Percentiles rank a stretch among this genome's conserved stretches.
Evolutionary conservation across 1,140 invertebrate genomes (phyloP).

Genomic region (Drosophila sturtevanti): DNA sequence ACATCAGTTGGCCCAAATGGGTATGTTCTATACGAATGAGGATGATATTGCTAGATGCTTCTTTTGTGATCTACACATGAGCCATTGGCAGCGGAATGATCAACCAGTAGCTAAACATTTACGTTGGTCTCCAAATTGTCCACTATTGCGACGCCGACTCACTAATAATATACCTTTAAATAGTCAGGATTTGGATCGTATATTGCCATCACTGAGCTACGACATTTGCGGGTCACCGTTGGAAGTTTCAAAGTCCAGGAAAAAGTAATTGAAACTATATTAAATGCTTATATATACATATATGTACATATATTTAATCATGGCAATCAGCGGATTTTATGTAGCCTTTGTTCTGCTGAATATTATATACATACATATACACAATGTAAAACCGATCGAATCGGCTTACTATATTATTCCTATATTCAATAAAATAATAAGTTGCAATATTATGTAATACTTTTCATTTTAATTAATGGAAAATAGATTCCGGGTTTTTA

Average conservation of each 20-base stretch:
- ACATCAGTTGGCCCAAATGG: slow-evolving; percentile 87
- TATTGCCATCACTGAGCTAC: slow-evolving; percentile 73
- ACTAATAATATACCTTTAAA: slow-evolving; percentile 86
- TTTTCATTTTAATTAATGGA: too few species aligned
- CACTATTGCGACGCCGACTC: slow-evolving; percentile 86
- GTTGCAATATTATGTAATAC: too few species aligned
- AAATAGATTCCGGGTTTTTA: too few species aligned
- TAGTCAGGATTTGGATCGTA: slow-evolving; percentile 60
- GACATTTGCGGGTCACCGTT: slow-evolving; percentile 69
- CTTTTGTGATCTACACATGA: slow-evolving; percentile 92
- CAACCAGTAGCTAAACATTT: slow-evolving; percentile 91
- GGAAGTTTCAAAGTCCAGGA: slow-evolving; percentile 19
- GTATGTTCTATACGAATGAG: slow-evolving; percentile 91
- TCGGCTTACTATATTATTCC: too few species aligned
- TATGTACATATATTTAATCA: too few species aligned
- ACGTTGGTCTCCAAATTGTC: slow-evolving; percentile 90
- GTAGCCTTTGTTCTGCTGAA: too few species aligned
- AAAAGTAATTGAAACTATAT: neutral
- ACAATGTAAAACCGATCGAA: too few species aligned
- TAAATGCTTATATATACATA: neutral
- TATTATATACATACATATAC: too few species aligned
- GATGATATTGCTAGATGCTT: slow-evolving; percentile 91
- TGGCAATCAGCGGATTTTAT: too few species aligned
- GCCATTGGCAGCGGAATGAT: slow-evolving; percentile 91
- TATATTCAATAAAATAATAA: too few species aligned